Evolutionary conservation across 2,113 vertebrate species (phyloP).

Genomic region (Tetrao urogallus): DNA sequence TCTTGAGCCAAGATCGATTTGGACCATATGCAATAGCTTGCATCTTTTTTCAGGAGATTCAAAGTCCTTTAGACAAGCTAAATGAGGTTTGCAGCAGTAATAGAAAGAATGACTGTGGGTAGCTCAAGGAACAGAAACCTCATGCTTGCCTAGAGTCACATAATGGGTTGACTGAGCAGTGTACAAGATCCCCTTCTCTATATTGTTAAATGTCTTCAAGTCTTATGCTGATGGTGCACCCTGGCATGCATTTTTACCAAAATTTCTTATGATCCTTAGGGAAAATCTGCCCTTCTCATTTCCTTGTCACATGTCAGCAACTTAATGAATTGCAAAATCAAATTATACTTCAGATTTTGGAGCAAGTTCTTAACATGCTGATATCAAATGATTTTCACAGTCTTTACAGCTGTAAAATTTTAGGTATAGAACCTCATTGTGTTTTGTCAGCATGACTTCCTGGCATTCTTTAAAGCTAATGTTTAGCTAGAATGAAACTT

Average conservation of each 20-base stretch:
- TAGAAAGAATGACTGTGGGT: constrained; percentile 1
- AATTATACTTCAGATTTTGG: neutral
- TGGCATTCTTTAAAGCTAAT: neutral
- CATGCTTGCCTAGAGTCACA: neutral
- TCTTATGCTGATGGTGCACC: neutral
- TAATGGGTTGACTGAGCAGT: neutral
- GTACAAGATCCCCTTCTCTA: neutral
- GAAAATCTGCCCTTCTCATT: neutral
- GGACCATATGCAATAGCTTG: constrained; percentile 53
- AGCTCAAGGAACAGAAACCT: neutral
- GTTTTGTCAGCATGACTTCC: neutral
- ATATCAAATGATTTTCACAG: neutral
- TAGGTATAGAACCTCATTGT: neutral
- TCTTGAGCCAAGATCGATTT: constrained; percentile 62
- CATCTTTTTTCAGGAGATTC: constrained; percentile 26
- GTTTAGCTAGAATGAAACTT: neutral
- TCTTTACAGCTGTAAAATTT: neutral
- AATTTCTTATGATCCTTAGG: neutral
- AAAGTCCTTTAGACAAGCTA: constrained; percentile 20
- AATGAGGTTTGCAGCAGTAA: constrained; percentile 3
- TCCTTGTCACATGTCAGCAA: neutral
- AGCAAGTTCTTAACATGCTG: neutral
- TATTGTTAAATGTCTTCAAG: neutral
- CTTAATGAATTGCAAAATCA: neutral
- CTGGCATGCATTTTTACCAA: neutral